Percentiles rank a stretch among this genome's conserved stretches.
These are phyloP conservation scores for Strix uralensis DNA, from an alignment of 2,113 vertebrate genomes.

Conservation along the genomic window DNA sequence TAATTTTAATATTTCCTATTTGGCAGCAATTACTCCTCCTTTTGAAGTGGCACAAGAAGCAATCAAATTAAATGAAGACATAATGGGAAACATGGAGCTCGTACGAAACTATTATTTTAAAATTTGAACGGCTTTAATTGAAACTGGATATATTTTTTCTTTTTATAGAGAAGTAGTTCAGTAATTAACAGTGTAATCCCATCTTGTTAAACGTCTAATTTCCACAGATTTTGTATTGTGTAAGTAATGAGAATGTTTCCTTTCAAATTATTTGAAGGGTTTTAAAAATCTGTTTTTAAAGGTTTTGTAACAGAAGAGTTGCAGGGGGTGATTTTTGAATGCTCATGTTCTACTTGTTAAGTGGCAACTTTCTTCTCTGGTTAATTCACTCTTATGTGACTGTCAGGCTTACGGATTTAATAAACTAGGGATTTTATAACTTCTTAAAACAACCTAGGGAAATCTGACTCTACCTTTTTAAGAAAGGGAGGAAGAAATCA, in stretches of 20 bases:
- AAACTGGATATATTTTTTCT: conserved; percentile 71
- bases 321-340: conserved; percentile 23
- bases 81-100: conserved; percentile 66
- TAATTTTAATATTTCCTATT: conserved; percentile 83
- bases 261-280: conserved; percentile 24
- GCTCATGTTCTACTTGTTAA: conserved; percentile 6
- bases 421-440: conserved; percentile 29
- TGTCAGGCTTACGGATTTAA: conserved; percentile 32
- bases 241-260: conserved; percentile 20
- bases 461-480: conserved; percentile 7
- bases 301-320: conserved; percentile 36
- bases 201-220: conserved; percentile 62
- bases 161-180: conserved; percentile 70
- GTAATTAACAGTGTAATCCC: conserved; percentile 60
- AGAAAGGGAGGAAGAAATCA: conserved; percentile 20
- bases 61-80: conserved; percentile 78
- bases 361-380: conserved; percentile 17
- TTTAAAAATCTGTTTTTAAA: conserved; percentile 49
- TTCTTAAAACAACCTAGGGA: conserved; percentile 6
- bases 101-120: conserved; percentile 68
- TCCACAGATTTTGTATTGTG: conserved; percentile 53
- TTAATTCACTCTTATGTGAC: conserved; percentile 30
- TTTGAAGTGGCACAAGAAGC: conserved; percentile 78
- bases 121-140: conserved; percentile 70
- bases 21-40: conserved; percentile 75